These are phyloP conservation scores for Halictus rubicundus DNA, from an alignment of 1,140 invertebrate species.

Conservation along the genomic window DNA sequence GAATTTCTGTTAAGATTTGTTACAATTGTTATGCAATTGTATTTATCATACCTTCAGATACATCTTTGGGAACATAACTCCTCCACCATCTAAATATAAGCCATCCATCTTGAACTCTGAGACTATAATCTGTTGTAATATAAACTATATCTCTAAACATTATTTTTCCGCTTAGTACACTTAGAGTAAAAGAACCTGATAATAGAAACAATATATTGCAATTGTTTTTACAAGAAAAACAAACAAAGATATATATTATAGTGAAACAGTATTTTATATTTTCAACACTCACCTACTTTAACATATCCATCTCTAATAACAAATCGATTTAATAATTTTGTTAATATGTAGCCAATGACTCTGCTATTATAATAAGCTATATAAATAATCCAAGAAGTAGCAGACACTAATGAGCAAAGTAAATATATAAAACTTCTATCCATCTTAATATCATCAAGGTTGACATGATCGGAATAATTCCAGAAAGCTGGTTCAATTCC, in stretches of 20 bases:
- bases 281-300: conserved; percentile 89
- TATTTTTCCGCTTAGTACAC: conserved; percentile 97
- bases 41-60: conserved; percentile 89
- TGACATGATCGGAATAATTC: conserved; percentile 79
- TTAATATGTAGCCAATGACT: conserved; percentile 93
- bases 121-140: conserved; percentile 96
- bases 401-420: conserved; percentile 89
- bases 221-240: conserved; percentile 27
- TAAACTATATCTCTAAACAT: conserved; percentile 99
- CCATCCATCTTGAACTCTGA: conserved; percentile 97
- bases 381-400: conserved; percentile 95
- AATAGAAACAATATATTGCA: conserved; percentile 52
- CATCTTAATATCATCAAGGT: conserved; percentile 88
- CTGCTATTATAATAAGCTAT: conserved; percentile 97
- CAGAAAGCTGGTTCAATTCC: conserved; percentile 72
- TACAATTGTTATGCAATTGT: background rate
- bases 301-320: conserved; percentile 92
- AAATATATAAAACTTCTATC: conserved; percentile 91
- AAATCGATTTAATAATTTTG: conserved; percentile 93
- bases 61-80: conserved; percentile 96
- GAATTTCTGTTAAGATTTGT: no score
- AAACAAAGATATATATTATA: background rate
- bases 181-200: conserved; percentile 95
- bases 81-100: conserved; percentile 98
- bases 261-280: conserved; percentile 10